phyloP scores from a whole-genome alignment of 2,888 invertebrate species.

The Scrobipalpa atriplicella region DNA sequence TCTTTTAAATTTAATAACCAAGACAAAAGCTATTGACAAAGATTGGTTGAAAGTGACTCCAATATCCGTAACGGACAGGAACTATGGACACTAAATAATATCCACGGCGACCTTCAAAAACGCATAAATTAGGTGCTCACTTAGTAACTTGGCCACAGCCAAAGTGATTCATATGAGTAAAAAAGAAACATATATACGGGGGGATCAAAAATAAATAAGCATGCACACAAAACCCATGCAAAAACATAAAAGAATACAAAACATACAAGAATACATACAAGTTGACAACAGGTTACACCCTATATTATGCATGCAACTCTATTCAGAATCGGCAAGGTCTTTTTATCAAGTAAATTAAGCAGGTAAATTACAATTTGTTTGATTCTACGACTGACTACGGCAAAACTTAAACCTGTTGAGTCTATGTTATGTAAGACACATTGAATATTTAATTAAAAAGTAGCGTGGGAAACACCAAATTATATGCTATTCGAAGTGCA shows the following conservation, averaged over 20 bases:
- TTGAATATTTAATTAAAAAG: background rate
- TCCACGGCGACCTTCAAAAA: slow-evolving; percentile 10
- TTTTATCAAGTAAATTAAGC: too few species aligned
- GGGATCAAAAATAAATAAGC: background rate
- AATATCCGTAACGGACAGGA: slow-evolving; percentile 15
- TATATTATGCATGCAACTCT: too few species aligned
- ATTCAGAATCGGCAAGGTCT: too few species aligned
- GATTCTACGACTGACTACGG: too few species aligned
- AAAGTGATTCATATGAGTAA: background rate
- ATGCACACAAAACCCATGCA: background rate
- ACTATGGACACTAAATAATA: slow-evolving; percentile 10
- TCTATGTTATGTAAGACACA: background rate
- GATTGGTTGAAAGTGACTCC: background rate
- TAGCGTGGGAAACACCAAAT: background rate
- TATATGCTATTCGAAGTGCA: background rate
- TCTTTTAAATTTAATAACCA: too few species aligned
- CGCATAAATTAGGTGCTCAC: slow-evolving; percentile 17
- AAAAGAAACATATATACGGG: background rate
- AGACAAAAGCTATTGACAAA: too few species aligned
- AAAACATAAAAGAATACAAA: background rate
- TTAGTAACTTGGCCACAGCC: background rate
- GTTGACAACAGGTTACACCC: background rate
- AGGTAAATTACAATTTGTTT: too few species aligned
- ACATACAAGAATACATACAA: too few species aligned
- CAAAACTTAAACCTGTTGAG: too few species aligned